A percentile compares a stretch with the other conserved stretches of the same genome.
Conservation (phyloP, 2,113 vertebrate species). For the Brachyhypopomus occidentalis region DNA sequence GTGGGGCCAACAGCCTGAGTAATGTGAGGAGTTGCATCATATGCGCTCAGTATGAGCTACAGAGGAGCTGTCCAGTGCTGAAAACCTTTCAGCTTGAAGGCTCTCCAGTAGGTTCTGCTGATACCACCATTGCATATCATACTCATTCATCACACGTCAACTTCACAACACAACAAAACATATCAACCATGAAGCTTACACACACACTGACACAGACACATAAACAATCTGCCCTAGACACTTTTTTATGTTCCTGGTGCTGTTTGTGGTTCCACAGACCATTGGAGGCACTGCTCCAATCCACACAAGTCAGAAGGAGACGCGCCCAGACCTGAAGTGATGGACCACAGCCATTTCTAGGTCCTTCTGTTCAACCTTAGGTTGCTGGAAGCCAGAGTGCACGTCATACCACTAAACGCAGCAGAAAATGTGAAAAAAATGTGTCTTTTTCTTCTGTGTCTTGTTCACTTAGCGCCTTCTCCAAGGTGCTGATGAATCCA, state of each 20-base stretch:
- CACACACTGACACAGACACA: neutral
- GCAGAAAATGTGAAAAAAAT: neutral
- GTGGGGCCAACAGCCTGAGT: too few relatives aligned
- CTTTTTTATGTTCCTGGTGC: neutral
- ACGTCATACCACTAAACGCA: neutral
- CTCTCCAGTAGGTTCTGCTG: neutral
- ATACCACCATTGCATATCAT: neutral
- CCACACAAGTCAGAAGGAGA: neutral
- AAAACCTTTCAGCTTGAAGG: neutral
- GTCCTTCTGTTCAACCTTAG: neutral
- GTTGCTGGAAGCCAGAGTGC: neutral
- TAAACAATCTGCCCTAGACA: slow-evolving; percentile 4
- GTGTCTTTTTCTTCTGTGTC: neutral
- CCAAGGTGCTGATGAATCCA: neutral
- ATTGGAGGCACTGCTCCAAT: neutral
- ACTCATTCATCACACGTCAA: neutral
- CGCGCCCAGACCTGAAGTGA: neutral
- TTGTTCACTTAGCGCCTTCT: slow-evolving; percentile 7
- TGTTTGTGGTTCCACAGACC: neutral
- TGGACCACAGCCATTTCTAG: neutral
- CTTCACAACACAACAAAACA: neutral
- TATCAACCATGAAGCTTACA: neutral
- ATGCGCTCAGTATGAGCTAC: neutral
- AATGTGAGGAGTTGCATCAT: too few relatives aligned
- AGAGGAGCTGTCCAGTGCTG: slow-evolving; percentile 37